These are phyloP conservation scores for Chloebia gouldiae DNA, from an alignment of 2,113 vertebrate species.

Conservation along the genomic window DNA sequence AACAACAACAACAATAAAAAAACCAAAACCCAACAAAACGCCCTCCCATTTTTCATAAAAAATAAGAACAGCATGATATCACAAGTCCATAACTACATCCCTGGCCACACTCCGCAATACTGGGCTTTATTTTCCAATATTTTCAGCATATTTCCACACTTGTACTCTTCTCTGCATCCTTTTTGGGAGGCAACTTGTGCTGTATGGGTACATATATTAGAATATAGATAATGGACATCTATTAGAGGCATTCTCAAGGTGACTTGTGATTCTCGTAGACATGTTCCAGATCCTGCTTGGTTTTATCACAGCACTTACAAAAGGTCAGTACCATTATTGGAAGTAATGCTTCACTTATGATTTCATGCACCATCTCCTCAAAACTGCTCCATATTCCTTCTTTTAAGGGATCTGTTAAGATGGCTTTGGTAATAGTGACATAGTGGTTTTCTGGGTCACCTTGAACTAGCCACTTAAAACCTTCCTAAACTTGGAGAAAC, in stretches of 20 bases:
- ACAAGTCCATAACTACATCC: not conserved
- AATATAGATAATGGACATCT: not conserved
- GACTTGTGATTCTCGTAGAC: not conserved
- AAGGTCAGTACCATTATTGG: not conserved
- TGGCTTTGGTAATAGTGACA: not conserved
- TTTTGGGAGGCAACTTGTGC: not conserved
- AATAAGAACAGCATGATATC: fast-evolving
- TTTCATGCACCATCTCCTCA: slow-evolving; percentile 32
- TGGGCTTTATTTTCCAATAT: not conserved
- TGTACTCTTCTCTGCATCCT: not conserved
- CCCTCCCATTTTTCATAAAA: not conserved
- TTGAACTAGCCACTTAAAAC: not conserved
- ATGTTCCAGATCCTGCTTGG: not conserved
- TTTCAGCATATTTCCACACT: not conserved
- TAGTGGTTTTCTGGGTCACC: not conserved
- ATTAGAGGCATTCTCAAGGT: not conserved
- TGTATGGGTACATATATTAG: not conserved
- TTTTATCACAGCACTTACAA: slow-evolving; percentile 30
- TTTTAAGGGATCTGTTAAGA: not conserved
- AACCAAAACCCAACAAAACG: not conserved
- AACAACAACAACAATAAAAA: not conserved
- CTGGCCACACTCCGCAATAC: not conserved
- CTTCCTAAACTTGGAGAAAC: not conserved
- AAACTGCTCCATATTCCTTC: not conserved
- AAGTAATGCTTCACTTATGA: not conserved